Conservation (phyloP, 53 echinoderm and acorn worm genomes). For the Echinometra lucunter region DNA sequence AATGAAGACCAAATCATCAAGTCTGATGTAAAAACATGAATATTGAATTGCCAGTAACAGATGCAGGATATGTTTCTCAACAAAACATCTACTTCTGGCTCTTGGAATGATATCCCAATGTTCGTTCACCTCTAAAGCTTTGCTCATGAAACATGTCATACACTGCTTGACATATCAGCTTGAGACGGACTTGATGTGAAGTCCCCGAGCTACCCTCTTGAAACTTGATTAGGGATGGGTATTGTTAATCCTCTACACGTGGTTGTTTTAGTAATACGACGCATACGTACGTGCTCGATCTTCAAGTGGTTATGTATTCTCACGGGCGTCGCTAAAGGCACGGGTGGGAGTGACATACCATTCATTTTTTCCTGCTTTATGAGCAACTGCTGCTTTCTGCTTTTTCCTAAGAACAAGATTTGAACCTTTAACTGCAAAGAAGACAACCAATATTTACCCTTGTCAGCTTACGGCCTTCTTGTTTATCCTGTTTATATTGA, state of each 20-base stretch:
- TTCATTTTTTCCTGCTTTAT: too few species aligned
- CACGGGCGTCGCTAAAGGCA: not conserved
- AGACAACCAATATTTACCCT: too few species aligned
- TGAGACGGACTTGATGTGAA: not conserved
- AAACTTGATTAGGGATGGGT: not conserved
- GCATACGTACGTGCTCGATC: not conserved
- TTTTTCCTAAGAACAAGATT: too few species aligned
- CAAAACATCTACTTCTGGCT: not conserved
- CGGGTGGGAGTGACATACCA: not conserved
- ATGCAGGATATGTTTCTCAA: too few species aligned
- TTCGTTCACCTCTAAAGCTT: not conserved
- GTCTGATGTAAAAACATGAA: too few species aligned
- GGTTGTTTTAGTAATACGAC: conserved; percentile 1
- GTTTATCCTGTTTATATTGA: too few species aligned
- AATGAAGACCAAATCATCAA: too few species aligned
- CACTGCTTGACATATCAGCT: not conserved
- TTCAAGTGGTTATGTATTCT: too few species aligned
- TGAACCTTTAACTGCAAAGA: too few species aligned
- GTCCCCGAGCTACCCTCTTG: not conserved
- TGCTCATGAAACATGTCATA: not conserved
- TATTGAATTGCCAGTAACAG: too few species aligned
- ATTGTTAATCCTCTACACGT: not conserved
- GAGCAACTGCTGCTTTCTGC: too few species aligned
- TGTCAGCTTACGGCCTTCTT: too few species aligned
- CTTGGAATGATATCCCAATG: not conserved